Evolutionary conservation across 2,888 invertebrate species (phyloP), one percentile per base, ranked within the genome.

Genomic region (Encarsia formosa): DNA sequence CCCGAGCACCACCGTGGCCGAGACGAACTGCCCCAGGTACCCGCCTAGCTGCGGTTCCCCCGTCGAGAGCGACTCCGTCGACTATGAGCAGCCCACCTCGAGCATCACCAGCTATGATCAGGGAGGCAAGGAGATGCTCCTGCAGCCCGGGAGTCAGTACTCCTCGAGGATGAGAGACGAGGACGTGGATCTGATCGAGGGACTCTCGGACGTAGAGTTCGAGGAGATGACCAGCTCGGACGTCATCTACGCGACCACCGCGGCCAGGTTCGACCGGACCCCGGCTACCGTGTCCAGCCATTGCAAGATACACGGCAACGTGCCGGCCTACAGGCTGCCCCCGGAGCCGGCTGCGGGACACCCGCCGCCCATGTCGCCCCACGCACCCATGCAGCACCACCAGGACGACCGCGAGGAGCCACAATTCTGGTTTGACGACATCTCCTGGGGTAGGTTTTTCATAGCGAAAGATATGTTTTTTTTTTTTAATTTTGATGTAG

Each of bases 121-220:
- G 54, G 55, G 58, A 23, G 56, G 57, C 37, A 56, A 56, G 15
- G 57, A 49, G 38, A 4, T 18, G n/a, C 20, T 18, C 20, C 37
- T 6, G 11, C 37, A 16, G 16, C 37, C 18, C 9, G 18, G 20
- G 5, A 11, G 19, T 5, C 37, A 37, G 9, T 15, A 37, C 20
- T 58, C 63, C 34, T 60, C 61, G 18, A 49, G 61, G 44, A 76
- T 79, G 38, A 79, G 78, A 52, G 78, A 71, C 67, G 39, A 77
- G 74, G 79, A 79, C 38, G 82, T n/a, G n/a, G 85, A 82, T n/a
- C 22, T 50, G 20, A 34, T 50, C 65, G 72, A 70, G 32, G 86
- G 82, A 62, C 58, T 66, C 4, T 68, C 69, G 42, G 73, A 71
- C 31, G 64, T 64, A 15, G 73, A 73, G 40, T 63, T 70, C 39